Evolutionary conservation across 1,140 invertebrate species (phyloP), one percentile per base, ranked within the genome.

Genomic region (Drosophila pachea): DNA sequence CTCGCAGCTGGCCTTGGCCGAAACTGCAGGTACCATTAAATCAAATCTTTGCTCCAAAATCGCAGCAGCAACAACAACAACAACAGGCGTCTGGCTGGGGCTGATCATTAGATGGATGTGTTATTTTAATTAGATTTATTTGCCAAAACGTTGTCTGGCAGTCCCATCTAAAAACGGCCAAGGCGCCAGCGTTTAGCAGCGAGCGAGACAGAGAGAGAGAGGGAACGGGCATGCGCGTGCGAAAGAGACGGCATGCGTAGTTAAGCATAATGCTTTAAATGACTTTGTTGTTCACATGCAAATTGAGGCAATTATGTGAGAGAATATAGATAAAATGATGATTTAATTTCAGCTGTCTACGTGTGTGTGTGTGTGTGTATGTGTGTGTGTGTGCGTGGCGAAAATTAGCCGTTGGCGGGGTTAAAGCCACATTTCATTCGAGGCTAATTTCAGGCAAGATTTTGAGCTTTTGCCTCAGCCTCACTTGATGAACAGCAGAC

Each of bases 251-350:
- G 9, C 61, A 53, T 22, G 22, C 14, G 31, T 35, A 47, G 16
- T 38, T 35, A 47, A 9, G 36, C 35, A 35, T 56, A 64, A 58
- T 68, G 68, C 45, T 71, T 71, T 47, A 68, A 62, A 73, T 67
- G 61, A 47, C 47, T 66, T 71, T 49, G 60, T 67, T 59, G 59
- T 68, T 86, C 67, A 47, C 81, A 86, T 86, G 82, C 74, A 86
- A 86, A 86, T 86, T 86, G 67, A 77, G 76, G 82, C 74, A 86
- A 86, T 86, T 86, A 86, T 81, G 82, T 77, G 82, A 65, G 69
- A 74, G 81, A 86, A 67, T 73, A 70, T 59, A 74, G 65, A 73
- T 76, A 79, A 79, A 86, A 86, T 81, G 82, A 86, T 86, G 74
- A 86, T 81, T 82, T 86, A 86, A 86, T 84, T 84, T 84, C 54